These are phyloP conservation scores for Epizoanthus illoricatus DNA, from an alignment of 92 coral and sea anemone species.

Conservation along the genomic window DNA sequence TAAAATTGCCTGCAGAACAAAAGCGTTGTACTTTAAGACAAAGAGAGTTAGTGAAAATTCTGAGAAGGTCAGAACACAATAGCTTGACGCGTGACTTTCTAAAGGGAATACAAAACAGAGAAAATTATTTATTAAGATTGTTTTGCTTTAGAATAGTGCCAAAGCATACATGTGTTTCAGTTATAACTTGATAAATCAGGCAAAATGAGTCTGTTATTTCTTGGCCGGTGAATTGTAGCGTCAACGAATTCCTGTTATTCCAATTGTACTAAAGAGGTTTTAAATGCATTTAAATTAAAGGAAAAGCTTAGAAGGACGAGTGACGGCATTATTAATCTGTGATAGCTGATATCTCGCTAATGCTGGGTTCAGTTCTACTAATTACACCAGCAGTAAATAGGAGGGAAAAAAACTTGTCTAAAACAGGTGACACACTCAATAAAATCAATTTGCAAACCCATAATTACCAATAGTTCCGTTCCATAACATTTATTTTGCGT, in stretches of 20 bases:
- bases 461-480: conserved; percentile 72
- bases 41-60: conserved; percentile 14
- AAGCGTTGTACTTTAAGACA: conserved; percentile 26
- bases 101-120: conserved; percentile 35
- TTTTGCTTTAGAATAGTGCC: conserved; percentile 12
- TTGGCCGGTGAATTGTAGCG: background rate
- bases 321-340: conserved; percentile 54
- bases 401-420: conserved; percentile 49
- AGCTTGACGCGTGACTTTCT: conserved; percentile 41
- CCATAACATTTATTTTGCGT: conserved; percentile 58
- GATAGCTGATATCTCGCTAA: conserved; percentile 66
- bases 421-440: conserved; percentile 76
- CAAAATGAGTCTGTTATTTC: conserved; percentile 5
- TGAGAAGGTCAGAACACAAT: conserved; percentile 37
- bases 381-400: conserved; percentile 50
- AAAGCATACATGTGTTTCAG: conserved; percentile 12
- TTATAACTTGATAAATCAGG: background rate
- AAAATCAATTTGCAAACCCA: conserved; percentile 73
- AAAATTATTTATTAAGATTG: conserved; percentile 21
- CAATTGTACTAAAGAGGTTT: conserved; percentile 47
- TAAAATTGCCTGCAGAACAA: conserved; percentile 10
- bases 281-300: conserved; percentile 61
- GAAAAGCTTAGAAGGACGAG: conserved; percentile 38
- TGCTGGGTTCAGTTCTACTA: conserved; percentile 45
- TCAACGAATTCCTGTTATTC: conserved; percentile 44